These are phyloP conservation scores for Pachyuromys duprasi DNA, from an alignment of 2,797 vertebrate genomes.

Conservation along the genomic window DNA sequence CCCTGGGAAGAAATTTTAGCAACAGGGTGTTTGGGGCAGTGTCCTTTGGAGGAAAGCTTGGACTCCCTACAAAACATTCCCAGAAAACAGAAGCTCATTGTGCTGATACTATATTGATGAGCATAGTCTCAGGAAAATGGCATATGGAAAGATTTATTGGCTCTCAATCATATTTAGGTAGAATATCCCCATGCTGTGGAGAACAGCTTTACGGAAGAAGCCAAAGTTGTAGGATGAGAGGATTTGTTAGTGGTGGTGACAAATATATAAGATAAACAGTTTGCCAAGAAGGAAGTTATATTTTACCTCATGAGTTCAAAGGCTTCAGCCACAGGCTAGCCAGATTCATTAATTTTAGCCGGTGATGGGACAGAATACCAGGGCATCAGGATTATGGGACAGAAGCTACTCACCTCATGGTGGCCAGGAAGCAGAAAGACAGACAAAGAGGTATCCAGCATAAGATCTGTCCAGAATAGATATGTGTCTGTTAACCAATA, in stretches of 20 bases:
- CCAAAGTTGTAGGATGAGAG: too few species aligned
- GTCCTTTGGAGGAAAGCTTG: not conserved
- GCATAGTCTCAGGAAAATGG: not conserved
- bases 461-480: too few species aligned
- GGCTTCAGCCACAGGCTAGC: too few species aligned
- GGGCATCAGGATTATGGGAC: too few species aligned
- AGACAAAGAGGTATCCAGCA: too few species aligned
- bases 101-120: not conserved
- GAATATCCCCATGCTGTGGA: fast-evolving
- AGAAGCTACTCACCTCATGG: too few species aligned
- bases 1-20: not conserved
- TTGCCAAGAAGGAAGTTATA: too few species aligned
- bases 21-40: not conserved
- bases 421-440: too few species aligned
- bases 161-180: not conserved
- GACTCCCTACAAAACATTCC: not conserved
- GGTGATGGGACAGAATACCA: too few species aligned
- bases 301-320: too few species aligned
- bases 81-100: not conserved
- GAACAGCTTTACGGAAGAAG: not conserved
- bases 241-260: not conserved
- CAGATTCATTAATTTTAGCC: too few species aligned
- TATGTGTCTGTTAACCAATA: too few species aligned
- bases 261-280: not conserved
- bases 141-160: not conserved